Base-by-base conservation (phyloP, 2,888 invertebrate genomes). In the Drosophila percnosoma region DNA sequence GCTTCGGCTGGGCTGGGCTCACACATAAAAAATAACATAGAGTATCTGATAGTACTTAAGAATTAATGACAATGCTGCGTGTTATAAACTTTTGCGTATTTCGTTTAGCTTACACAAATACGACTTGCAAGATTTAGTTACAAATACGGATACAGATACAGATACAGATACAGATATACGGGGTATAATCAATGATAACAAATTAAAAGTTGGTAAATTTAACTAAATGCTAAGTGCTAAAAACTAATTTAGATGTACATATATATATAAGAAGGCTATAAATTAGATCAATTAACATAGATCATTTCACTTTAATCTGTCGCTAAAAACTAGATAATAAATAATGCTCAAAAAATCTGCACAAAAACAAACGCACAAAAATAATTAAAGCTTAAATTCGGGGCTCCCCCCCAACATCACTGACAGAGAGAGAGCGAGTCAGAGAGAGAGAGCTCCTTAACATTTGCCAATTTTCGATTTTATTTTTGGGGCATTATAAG, bases 321-420 rank as follows among this genome's bases (percentile, higher is more conserved):
- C 29, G 52, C 77, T 89, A 89, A 76, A 90, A 83, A 88, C 84
- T 86, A 87, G 90, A 90, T 86, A 87, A 87, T 90, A 90, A 87
- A 87, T 88, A 86, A 72, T 83, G 65, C 51, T 61, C 67, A 57
- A 82, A 75, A 60, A 59, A 69, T 69, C n/a, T 66, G 51, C 60
- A 66, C 57, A 80, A 64, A 76, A 75, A 52, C 51, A 68, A 66
- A 77, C 68, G 72, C 75, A 82, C 75, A 66, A 67, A 77, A 77
- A 34, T 36, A 78, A 80, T 83, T 87, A 87, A 89, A 87, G 90
- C 88, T 87, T 88, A 85, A 75, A 62, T 65, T 55, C 45, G 60
- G 51, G 59, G 54, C 8, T 48, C 13, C 7, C 1, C 61, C 61
- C 54, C 63, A 68, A 10, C 40, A 53, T 54, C 51, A 58, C 57